These are phyloP conservation scores for Oncorhynchus keta DNA, from an alignment of 2,113 vertebrate species.

Conservation along the genomic window DNA sequence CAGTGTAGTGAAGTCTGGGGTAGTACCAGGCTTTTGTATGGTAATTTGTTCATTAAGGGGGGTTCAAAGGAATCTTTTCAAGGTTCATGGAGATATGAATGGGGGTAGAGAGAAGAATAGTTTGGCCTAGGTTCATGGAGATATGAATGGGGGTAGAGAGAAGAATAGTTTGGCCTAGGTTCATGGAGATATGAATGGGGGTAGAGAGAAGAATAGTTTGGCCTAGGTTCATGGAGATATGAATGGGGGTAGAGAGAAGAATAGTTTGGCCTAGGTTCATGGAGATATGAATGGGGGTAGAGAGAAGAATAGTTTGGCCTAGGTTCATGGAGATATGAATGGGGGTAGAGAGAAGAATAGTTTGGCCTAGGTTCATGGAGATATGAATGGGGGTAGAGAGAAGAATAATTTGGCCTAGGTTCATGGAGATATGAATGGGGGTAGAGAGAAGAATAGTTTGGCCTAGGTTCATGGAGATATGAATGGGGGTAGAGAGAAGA, in stretches of 20 bases:
- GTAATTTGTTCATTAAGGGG: conserved; percentile 56
- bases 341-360: too few relatives aligned
- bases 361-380: conserved; percentile 22
- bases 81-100: conserved; percentile 40
- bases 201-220: too few relatives aligned
- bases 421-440: too few relatives aligned
- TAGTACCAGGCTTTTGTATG: conserved; percentile 62
- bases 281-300: conserved; percentile 40
- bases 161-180: conserved; percentile 12
- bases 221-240: conserved; percentile 15
- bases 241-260: too few relatives aligned
- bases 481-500: too few relatives aligned
- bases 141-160: too few relatives aligned
- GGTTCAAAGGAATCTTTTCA: conserved; percentile 57
- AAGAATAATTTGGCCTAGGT: too few relatives aligned
- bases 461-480: conserved; percentile 15
- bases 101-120: conserved; percentile 15
- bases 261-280: conserved; percentile 17
- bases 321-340: too few relatives aligned
- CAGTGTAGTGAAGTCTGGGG: conserved; percentile 33
- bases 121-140: too few relatives aligned
- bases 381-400: conserved; percentile 36
- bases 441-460: too few relatives aligned
- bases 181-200: not conserved
- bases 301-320: too few relatives aligned